Conservation (phyloP, 2,113 vertebrate species). For the Elachura formosa region DNA sequence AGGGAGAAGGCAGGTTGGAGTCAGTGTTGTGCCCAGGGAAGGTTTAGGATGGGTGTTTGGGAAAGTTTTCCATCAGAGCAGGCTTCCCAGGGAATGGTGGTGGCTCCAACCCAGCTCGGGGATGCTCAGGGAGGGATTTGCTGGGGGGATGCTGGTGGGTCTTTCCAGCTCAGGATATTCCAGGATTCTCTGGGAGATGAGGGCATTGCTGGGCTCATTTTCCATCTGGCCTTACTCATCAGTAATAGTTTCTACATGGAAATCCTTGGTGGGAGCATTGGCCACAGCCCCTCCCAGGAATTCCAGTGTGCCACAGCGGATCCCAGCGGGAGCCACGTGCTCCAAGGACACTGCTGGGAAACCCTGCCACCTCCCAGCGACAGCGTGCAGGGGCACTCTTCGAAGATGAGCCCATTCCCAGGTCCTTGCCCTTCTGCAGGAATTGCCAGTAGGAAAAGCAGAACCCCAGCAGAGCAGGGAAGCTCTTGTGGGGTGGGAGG, state of each 20-base stretch:
- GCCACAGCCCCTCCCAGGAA: accelerated
- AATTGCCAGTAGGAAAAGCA: not conserved
- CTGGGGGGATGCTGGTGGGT: not conserved
- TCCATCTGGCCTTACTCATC: not conserved
- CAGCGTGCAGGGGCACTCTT: accelerated
- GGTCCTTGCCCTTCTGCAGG: not conserved
- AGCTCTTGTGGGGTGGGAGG: not conserved
- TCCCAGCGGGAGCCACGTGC: accelerated
- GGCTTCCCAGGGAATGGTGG: not conserved
- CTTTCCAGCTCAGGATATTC: not conserved
- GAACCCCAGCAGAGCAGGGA: not conserved
- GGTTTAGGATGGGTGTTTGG: not conserved
- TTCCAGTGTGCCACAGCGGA: accelerated
- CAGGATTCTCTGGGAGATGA: not conserved
- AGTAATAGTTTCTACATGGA: not conserved
- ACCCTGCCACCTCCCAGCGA: accelerated
- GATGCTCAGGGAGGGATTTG: not conserved
- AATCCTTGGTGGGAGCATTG: not conserved
- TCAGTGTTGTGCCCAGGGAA: not conserved
- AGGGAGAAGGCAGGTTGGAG: too few relatives aligned
- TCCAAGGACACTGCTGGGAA: not conserved
- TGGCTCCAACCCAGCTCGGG: not conserved
- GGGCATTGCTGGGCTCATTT: not conserved
- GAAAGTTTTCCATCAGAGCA: not conserved
- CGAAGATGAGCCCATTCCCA: not conserved